A percentile compares a stretch with the other conserved stretches of the same genome.
Evolutionary conservation across 2,888 invertebrate genomes (phyloP).

Genomic region (Drosophila yooni): DNA sequence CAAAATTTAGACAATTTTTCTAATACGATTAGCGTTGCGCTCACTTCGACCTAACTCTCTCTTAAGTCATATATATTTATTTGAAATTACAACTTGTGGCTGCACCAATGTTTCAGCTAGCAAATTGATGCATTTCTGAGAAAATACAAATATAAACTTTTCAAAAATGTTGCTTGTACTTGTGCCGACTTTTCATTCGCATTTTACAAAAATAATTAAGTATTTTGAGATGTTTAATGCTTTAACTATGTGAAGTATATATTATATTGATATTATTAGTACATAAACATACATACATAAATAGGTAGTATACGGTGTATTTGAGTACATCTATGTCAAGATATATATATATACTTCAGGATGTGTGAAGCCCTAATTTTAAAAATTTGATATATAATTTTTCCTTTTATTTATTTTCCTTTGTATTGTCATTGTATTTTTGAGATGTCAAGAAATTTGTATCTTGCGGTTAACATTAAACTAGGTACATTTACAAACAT

Average conservation of each 20-base stretch:
- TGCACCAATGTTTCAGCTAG: constrained; percentile 5
- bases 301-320: constrained; percentile 24
- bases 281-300: constrained; percentile 30
- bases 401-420: neutral
- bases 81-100: constrained; percentile 24
- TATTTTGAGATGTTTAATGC: constrained; percentile 19
- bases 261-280: constrained; percentile 27
- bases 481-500: constrained; percentile 29
- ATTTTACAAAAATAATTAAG: constrained; percentile 29
- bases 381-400: constrained; percentile 19
- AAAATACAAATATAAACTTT: constrained; percentile 40
- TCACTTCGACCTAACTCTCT: constrained; percentile 23
- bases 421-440: constrained; percentile 68
- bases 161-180: constrained; percentile 18
- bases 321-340: constrained; percentile 12
- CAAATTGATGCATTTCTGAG: constrained; percentile 33
- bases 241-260: constrained; percentile 20
- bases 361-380: constrained; percentile 32
- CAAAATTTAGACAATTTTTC: constrained; percentile 14
- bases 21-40: constrained; percentile 28
- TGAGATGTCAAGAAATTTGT: constrained; percentile 64
- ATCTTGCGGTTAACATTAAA: constrained; percentile 47
- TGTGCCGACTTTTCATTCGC: constrained; percentile 22
- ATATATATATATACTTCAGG: constrained; percentile 20
- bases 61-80: constrained; percentile 6